A percentile compares a stretch with the other conserved stretches of the same genome.
Conservation (phyloP, 2,113 vertebrate species). For the Clinocottus analis region DNA sequence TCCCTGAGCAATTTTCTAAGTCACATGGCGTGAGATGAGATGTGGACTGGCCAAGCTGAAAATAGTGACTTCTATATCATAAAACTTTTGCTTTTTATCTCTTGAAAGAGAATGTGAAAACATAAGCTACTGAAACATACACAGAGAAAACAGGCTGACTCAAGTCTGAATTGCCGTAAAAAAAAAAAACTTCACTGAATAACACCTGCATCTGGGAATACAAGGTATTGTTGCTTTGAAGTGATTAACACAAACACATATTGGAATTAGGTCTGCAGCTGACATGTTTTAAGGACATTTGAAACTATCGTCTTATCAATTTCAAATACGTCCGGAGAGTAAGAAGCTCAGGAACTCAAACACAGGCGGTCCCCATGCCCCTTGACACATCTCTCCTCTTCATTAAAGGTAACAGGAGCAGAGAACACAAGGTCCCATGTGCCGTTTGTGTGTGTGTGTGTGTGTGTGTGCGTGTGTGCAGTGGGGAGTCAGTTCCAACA, state of each 20-base stretch:
- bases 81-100: conserved; percentile 19
- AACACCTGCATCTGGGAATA: conserved; percentile 16
- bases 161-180: conserved; percentile 10
- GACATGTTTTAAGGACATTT: conserved; percentile 33
- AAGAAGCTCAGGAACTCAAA: conserved; percentile 27
- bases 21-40: conserved; percentile 32
- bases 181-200: conserved; percentile 26
- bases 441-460: conserved; percentile 30
- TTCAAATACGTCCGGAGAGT: conserved; percentile 29
- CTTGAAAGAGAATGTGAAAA: conserved; percentile 44
- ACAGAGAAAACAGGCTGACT: conserved; percentile 4
- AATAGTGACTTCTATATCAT: conserved; percentile 22
- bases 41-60: conserved; percentile 22
- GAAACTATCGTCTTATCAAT: conserved; percentile 42
- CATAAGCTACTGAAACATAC: conserved; percentile 2
- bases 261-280: conserved; percentile 31
- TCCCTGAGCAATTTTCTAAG: conserved; percentile 25
- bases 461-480: conserved; percentile 38
- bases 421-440: conserved; percentile 62
- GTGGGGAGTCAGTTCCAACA: conserved; percentile 68
- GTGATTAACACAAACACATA: conserved; percentile 25
- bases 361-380: conserved; percentile 35
- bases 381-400: conserved; percentile 65
- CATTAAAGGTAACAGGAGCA: conserved; percentile 76
- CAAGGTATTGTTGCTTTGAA: conserved; percentile 23